Evolutionary conservation across 1,140 invertebrate genomes (phyloP), one percentile per base, ranked within the genome.

Genomic region (Venustaconcha ellipsiformis): DNA sequence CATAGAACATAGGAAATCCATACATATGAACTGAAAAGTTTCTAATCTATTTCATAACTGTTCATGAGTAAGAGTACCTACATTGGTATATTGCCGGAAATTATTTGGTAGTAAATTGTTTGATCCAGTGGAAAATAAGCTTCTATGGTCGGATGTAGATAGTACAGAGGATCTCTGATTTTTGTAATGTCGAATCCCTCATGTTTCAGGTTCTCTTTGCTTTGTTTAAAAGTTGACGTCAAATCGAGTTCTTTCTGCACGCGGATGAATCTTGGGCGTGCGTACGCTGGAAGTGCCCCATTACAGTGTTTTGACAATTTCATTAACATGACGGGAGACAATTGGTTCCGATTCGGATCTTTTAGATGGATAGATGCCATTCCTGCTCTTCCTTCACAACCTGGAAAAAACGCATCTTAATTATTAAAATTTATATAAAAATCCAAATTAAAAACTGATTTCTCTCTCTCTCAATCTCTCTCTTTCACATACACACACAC

Each of bases 181-280:
- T 92, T 91, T 65, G 92, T 92, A 0, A 94, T 93, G 91, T 99
- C 92, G 88, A 95, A 98, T 12, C 95, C 96, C 87, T 98, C 95
- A 83, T 95, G 94, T 88, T 97, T 95, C 23, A 98, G 92, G 5
- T 76, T 78, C 1, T 76, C 58, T 72, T 87, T 87, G 30, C 66
- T 65, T 48, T 86, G 83, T 72, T 88, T 88, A 64, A 83, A 84
- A 2, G 87, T 88, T 2, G 71, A 75, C 12, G 87, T 87, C 23
- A 87, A 62, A 8, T 81, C 70, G 17, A 85, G 68, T 56, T 81
- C 73, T 14, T 76, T 59, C 30, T 81, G 70, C 15, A 97, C 92
- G 80, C 97, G 91, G 67, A 97, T 87, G 89, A 98, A 98, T 70
- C 96, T 91, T 2, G 97, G 97, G 63, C 94, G 90, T 0, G 97